A percentile compares a stretch with the other conserved stretches of the same genome.
These are phyloP conservation scores for Lacanobia oleracea DNA, from an alignment of 2,888 invertebrate species.

Conservation along the genomic window DNA sequence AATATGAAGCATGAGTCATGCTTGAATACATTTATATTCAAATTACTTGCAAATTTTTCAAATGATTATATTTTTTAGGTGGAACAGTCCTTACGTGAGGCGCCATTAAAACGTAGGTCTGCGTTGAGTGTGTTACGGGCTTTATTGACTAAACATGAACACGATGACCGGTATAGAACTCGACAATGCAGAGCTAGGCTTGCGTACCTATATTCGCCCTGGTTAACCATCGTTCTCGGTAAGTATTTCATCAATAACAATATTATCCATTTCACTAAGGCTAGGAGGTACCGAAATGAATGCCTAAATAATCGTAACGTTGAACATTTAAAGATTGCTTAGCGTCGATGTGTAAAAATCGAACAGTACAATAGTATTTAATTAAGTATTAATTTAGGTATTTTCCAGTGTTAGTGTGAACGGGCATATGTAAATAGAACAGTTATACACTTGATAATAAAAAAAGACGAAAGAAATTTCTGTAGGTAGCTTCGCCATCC, in stretches of 20 bases:
- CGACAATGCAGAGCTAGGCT: slow-evolving; percentile 96
- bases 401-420: too few species aligned
- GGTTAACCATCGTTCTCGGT: slow-evolving; percentile 94
- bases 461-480: too few species aligned
- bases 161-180: slow-evolving; percentile 97
- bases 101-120: slow-evolving; percentile 94
- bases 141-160: slow-evolving; percentile 97
- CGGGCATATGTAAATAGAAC: too few species aligned
- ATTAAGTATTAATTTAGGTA: too few species aligned
- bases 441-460: too few species aligned
- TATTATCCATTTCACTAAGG: neutral
- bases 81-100: slow-evolving; percentile 95
- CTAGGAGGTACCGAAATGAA: too few species aligned
- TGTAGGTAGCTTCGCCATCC: too few species aligned
- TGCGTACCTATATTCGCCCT: slow-evolving; percentile 97
- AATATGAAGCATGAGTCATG: slow-evolving; percentile 52
- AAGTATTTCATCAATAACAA: slow-evolving; percentile 33
- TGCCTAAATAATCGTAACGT: too few species aligned
- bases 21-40: slow-evolving; percentile 39
- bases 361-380: too few species aligned
- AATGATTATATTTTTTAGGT: slow-evolving; percentile 87
- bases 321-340: too few species aligned
- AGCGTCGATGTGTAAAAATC: too few species aligned
- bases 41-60: neutral
- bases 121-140: slow-evolving; percentile 96